Conservation (phyloP, 2,888 invertebrate genomes). For the Habrosyne pyritoides region DNA sequence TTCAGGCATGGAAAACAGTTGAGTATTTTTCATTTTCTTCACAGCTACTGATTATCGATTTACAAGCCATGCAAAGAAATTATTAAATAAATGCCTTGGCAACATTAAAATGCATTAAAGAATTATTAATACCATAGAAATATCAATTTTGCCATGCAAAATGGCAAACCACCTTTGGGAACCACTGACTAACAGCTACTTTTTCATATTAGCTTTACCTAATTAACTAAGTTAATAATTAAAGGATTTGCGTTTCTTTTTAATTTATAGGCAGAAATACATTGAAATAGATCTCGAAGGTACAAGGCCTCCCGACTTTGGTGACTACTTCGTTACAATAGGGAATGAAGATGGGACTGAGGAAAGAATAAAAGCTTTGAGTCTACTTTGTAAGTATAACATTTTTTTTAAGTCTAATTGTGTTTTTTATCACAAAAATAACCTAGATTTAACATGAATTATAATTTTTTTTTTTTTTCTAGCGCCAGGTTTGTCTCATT, state of each 20-base stretch:
- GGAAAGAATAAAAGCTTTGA: constrained; percentile 51
- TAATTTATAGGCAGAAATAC: constrained; percentile 43
- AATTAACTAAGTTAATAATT: no score
- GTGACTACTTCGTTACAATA: constrained; percentile 58
- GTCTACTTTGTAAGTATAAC: constrained; percentile 45
- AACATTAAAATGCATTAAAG: no score
- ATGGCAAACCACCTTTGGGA: background rate
- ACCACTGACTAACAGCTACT: background rate
- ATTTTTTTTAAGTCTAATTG: no score
- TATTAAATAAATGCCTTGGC: no score
- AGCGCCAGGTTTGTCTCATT: constrained; percentile 32
- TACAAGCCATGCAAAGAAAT: no score
- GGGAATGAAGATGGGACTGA: constrained; percentile 56
- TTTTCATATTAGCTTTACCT: no score
- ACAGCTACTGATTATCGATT: no score
- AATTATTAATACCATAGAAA: no score
- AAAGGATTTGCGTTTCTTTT: no score
- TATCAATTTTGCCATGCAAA: background rate
- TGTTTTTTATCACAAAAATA: no score
- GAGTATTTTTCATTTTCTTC: no score
- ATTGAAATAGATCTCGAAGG: constrained; percentile 47
- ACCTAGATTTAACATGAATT: no score
- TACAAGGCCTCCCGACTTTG: constrained; percentile 48
- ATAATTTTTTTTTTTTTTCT: constrained; percentile 25
- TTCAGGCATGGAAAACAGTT: constrained; percentile 8